Evolutionary conservation across 2,797 vertebrate species (phyloP).

Genomic region (Sternotherus odoratus): DNA sequence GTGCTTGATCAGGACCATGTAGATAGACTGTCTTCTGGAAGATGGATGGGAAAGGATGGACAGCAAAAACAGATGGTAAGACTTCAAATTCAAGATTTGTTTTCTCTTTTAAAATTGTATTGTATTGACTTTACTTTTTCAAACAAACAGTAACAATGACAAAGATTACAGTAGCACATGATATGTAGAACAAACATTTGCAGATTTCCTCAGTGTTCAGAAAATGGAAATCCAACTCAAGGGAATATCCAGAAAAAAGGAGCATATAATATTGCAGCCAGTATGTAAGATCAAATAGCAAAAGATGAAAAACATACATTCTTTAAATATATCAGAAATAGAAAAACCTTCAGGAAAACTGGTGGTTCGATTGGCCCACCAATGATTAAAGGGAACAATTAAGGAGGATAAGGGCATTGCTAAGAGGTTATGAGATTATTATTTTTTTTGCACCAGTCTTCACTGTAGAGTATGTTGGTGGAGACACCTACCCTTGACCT

Average conservation of each 20-base stretch:
- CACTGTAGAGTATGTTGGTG: neutral
- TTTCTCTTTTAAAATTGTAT: neutral
- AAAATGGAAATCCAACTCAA: neutral
- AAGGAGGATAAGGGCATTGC: neutral
- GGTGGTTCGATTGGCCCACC: too few relatives aligned
- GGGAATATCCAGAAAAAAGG: neutral
- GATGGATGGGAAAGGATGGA: conserved; percentile 99
- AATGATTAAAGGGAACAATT: neutral
- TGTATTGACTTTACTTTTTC: neutral
- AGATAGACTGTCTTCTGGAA: conserved; percentile 95
- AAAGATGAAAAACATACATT: neutral
- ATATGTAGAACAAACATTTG: neutral
- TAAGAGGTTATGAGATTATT: neutral
- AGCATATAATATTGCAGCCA: neutral
- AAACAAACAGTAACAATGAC: neutral
- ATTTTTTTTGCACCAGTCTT: neutral
- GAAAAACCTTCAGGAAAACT: neutral
- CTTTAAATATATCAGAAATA: neutral
- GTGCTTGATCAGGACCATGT: conserved; percentile 99
- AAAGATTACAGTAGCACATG: neutral
- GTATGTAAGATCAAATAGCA: neutral
- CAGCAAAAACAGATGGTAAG: conserved; percentile 99
- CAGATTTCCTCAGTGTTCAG: neutral
- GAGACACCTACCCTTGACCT: neutral
- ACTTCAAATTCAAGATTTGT: neutral